Evolutionary conservation across 2,797 vertebrate species (phyloP).

Genomic region (Otolemur crassicaudatus): DNA sequence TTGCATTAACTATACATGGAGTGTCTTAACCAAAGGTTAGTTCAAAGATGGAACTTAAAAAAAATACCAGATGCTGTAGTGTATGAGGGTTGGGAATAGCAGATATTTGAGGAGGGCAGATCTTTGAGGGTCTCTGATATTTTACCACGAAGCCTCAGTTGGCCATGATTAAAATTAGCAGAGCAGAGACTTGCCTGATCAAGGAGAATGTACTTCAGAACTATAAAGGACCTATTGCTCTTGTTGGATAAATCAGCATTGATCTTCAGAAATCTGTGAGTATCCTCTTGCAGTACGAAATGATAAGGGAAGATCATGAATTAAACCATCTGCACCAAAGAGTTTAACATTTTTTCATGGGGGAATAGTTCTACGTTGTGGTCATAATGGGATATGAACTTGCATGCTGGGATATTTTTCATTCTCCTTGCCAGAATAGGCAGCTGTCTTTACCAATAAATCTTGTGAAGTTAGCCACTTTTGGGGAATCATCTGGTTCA

Average conservation of each 20-base stretch:
- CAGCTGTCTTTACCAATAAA: conserved; percentile 77
- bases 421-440: conserved; percentile 61
- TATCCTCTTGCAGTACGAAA: not conserved
- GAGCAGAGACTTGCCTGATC: not conserved
- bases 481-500: conserved; percentile 63
- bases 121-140: not conserved
- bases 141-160: not conserved
- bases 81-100: not conserved
- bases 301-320: not conserved
- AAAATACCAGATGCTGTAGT: not conserved
- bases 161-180: not conserved
- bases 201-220: not conserved
- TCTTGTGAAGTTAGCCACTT: conserved; percentile 72
- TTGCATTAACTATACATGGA: not conserved
- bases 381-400: conserved; percentile 67
- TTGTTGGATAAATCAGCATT: not conserved
- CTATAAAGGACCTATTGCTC: not conserved
- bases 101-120: not conserved
- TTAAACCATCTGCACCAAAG: conserved; percentile 37
- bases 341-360: conserved; percentile 27
- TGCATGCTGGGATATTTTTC: conserved; percentile 65
- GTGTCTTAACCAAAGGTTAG: not conserved
- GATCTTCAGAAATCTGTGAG: not conserved
- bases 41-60: not conserved
- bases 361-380: conserved; percentile 61